Conservation (phyloP, 2,888 invertebrate genomes). For the Anoncus sp. region DNA sequence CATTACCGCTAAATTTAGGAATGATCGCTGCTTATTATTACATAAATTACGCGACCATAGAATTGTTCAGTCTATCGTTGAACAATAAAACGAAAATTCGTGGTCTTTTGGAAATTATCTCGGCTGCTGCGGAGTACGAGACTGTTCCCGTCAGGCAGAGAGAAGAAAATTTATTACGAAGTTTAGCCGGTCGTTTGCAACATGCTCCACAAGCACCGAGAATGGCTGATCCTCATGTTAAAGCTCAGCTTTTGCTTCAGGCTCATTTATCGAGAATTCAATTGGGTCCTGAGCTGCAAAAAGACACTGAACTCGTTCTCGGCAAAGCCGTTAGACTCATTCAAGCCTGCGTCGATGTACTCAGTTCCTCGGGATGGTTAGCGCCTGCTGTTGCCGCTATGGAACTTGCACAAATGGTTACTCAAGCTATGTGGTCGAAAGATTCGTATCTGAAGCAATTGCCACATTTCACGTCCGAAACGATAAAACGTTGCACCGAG, state of each 20-base stretch:
- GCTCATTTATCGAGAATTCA: slow-evolving; percentile 98
- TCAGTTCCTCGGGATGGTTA: slow-evolving; percentile 98
- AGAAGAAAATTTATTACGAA: slow-evolving; percentile 94
- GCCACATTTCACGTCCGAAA: slow-evolving; percentile 96
- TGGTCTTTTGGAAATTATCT: slow-evolving; percentile 98
- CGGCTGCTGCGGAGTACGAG: slow-evolving; percentile 98
- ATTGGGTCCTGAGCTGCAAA: slow-evolving; percentile 97
- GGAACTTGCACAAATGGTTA: slow-evolving; percentile 99
- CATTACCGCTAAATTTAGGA: slow-evolving; percentile 97
- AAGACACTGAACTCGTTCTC: slow-evolving; percentile 96
- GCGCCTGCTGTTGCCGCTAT: slow-evolving; percentile 99
- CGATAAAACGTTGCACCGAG: slow-evolving; percentile 95
- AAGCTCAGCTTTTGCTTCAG: slow-evolving; percentile 97
- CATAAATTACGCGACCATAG: slow-evolving; percentile 99
- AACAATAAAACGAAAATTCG: slow-evolving; percentile 99
- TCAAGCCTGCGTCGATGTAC: slow-evolving; percentile 97
- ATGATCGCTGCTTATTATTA: slow-evolving; percentile 99
- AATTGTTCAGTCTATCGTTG: slow-evolving; percentile 98
- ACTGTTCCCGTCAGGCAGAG: slow-evolving; percentile 97
- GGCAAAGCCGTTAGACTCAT: slow-evolving; percentile 94
- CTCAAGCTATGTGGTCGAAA: slow-evolving; percentile 99
- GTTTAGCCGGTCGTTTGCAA: slow-evolving; percentile 87
- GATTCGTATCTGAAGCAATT: slow-evolving; percentile 98
- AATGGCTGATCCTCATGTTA: slow-evolving; percentile 96
- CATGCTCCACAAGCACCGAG: slow-evolving; percentile 82